Conservation (phyloP, 1,140 invertebrate species). For the Holotrichia oblita region DNA sequence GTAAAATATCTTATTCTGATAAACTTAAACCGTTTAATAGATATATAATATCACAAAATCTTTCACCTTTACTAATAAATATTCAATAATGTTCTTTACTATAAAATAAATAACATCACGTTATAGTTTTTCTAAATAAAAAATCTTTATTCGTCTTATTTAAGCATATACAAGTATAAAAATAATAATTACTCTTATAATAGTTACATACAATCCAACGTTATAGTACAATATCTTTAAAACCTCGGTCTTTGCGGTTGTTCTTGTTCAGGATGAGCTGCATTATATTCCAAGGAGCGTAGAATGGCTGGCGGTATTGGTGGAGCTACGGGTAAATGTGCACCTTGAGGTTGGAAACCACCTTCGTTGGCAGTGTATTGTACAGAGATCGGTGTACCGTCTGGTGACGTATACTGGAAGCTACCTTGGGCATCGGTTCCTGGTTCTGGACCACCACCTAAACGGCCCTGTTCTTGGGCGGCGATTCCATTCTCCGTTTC, state of each 20-base stretch:
- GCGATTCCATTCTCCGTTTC: slow-evolving; percentile 71
- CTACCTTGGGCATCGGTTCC: slow-evolving; percentile 58
- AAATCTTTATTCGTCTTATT: slow-evolving; percentile 18
- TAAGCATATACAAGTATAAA: slow-evolving; percentile 16
- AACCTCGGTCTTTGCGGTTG: slow-evolving; percentile 31
- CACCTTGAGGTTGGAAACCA: slow-evolving; percentile 64
- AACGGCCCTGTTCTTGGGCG: slow-evolving; percentile 69
- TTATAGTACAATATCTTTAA: slow-evolving; percentile 1
- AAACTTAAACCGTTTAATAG: background rate
- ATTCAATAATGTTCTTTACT: background rate
- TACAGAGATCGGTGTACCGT: slow-evolving; percentile 62
- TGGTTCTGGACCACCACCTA: slow-evolving; percentile 63
- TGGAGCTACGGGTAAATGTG: slow-evolving; percentile 67
- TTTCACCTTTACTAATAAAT: background rate
- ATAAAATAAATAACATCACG: background rate
- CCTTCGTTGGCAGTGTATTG: slow-evolving; percentile 67
- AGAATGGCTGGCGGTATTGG: slow-evolving; percentile 61
- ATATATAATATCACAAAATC: background rate
- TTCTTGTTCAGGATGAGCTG: slow-evolving; percentile 55
- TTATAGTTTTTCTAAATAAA: background rate
- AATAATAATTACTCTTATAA: background rate
- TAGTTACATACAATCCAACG: slow-evolving; percentile 25
- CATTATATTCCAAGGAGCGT: slow-evolving; percentile 59
- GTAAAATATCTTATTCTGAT: too few species aligned
- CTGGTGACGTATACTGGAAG: slow-evolving; percentile 63